A percentile compares a stretch with the other conserved stretches of the same genome.
phyloP scores from a whole-genome alignment of 2,888 invertebrate species.

The Fragum whitleyi region DNA sequence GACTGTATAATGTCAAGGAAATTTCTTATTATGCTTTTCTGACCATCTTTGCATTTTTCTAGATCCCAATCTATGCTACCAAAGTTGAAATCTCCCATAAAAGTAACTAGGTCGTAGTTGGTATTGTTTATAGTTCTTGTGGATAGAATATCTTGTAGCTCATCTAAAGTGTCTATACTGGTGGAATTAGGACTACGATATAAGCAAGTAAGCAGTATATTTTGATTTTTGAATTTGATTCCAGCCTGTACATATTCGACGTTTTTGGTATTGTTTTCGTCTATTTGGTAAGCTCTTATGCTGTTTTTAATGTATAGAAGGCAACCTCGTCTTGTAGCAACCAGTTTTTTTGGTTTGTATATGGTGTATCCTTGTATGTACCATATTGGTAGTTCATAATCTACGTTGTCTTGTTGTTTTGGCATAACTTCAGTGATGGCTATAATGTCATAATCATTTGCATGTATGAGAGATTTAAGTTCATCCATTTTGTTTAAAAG shows the following conservation, averaged over 20 bases:
- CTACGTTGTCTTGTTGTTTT: background rate
- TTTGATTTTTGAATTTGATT: background rate
- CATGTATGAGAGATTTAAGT: background rate
- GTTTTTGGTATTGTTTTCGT: background rate
- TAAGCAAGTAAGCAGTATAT: background rate
- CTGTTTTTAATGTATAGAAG: background rate
- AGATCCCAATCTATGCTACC: background rate
- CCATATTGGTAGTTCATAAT: background rate
- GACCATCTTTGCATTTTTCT: background rate
- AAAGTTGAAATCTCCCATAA: background rate
- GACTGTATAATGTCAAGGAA: background rate
- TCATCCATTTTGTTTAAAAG: constrained; percentile 1
- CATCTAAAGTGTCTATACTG: background rate
- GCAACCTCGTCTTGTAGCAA: no score
- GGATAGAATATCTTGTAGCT: background rate
- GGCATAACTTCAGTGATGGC: background rate
- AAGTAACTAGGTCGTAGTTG: background rate
- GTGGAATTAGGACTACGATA: constrained; percentile 1
- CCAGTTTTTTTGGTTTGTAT: no score
- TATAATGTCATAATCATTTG: background rate
- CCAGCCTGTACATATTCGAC: background rate
- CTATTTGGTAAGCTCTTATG: background rate
- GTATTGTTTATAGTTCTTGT: background rate
- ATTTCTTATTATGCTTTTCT: background rate
- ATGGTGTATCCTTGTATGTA: no score